Evolutionary conservation across 1,140 invertebrate species (phyloP).

Genomic region (Camponotus floridanus): DNA sequence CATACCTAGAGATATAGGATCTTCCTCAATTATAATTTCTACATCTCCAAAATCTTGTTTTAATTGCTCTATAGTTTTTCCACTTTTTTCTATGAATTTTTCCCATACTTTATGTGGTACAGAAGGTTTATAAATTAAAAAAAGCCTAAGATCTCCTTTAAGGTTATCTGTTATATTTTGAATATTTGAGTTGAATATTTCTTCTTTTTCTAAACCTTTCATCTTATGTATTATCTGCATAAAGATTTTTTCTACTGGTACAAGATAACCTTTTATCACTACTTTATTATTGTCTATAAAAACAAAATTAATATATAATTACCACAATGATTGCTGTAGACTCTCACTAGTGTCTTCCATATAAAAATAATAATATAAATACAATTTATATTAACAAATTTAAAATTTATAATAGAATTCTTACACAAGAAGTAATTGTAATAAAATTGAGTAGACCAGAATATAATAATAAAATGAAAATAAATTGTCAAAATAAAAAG

Average conservation of each 20-base stretch:
- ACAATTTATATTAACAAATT: no score
- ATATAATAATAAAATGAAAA: neutral
- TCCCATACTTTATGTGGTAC: neutral
- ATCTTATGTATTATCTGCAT: constrained; percentile 88
- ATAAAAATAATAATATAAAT: neutral
- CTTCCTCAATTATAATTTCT: neutral
- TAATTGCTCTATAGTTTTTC: neutral
- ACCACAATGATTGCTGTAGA: constrained; percentile 7
- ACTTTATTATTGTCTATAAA: neutral
- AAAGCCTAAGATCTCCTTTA: no score
- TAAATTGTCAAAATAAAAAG: neutral
- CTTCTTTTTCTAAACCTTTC: constrained; percentile 81
- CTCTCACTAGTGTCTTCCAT: neutral
- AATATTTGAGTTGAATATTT: constrained; percentile 18
- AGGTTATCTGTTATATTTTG: no score
- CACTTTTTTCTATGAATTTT: neutral
- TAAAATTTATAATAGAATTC: neutral
- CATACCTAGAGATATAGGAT: neutral
- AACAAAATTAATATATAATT: constrained; percentile 50
- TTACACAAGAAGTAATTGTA: neutral
- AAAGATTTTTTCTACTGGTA: no score
- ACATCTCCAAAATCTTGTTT: neutral
- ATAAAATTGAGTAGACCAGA: neutral
- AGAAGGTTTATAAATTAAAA: neutral
- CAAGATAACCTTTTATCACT: no score